phyloP scores from a whole-genome alignment of 1,140 invertebrate genomes.

The Belonocnema kinseyi region DNA sequence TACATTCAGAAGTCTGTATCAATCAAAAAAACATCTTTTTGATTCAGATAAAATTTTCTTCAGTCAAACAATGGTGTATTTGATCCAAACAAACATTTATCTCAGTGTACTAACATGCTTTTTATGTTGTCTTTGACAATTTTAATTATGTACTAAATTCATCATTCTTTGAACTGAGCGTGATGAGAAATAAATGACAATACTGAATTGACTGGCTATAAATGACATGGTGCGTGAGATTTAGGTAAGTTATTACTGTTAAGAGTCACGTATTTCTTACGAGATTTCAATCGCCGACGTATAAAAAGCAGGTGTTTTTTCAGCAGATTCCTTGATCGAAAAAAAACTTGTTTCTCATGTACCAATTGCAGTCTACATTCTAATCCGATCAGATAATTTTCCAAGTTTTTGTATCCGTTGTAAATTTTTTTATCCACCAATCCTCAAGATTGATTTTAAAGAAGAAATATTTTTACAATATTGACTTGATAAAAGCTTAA shows the following conservation, averaged over 20 bases:
- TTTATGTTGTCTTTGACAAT: background rate
- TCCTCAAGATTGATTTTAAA: too few species aligned
- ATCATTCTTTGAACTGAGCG: constrained; percentile 13
- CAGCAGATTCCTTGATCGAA: constrained; percentile 16
- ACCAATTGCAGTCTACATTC: background rate
- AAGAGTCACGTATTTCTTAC: constrained; percentile 19
- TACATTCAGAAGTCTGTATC: too few species aligned
- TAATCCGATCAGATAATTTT: background rate
- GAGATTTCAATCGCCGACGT: constrained; percentile 4
- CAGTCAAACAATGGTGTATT: too few species aligned
- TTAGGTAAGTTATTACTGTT: constrained; percentile 6
- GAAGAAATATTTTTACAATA: too few species aligned
- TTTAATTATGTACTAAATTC: background rate
- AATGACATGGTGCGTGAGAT: constrained; percentile 29
- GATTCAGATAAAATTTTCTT: too few species aligned
- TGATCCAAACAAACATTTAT: too few species aligned
- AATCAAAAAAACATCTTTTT: too few species aligned
- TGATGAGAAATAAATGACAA: constrained; percentile 21
- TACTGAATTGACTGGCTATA: constrained; percentile 11
- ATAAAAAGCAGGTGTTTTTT: background rate
- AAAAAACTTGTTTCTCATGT: constrained; percentile 5
- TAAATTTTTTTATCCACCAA: too few species aligned
- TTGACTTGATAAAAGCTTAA: too few species aligned
- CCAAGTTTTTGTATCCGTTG: too few species aligned
- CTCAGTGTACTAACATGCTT: background rate